A percentile compares a stretch with the other conserved stretches of the same genome.
These are phyloP conservation scores for Aleiodes leptofemur DNA, from an alignment of 2,888 invertebrate species.

Conservation along the genomic window DNA sequence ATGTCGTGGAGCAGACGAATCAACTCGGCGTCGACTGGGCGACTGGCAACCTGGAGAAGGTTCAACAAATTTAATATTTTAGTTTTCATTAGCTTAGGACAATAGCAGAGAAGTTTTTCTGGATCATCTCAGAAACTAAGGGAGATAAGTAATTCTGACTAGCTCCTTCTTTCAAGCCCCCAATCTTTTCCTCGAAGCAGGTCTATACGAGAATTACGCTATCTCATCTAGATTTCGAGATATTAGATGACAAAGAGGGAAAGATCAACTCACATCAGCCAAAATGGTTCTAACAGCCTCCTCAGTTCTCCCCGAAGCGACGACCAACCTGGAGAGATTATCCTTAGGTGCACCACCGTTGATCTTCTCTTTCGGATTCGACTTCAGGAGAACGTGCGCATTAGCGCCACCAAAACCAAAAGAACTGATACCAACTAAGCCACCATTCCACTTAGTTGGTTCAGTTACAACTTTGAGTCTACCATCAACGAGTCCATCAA, in stretches of 20 bases:
- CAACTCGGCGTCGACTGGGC: conserved; percentile 51
- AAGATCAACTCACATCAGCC: conserved; percentile 76
- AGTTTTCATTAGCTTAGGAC: no score
- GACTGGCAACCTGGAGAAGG: conserved; percentile 48
- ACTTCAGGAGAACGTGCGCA: conserved; percentile 83
- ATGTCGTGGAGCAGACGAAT: conserved; percentile 52
- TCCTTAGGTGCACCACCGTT: conserved; percentile 81
- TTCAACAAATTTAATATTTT: not conserved
- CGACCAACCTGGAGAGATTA: conserved; percentile 83
- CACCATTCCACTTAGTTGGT: conserved; percentile 82
- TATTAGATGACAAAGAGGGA: no score
- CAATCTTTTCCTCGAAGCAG: not conserved
- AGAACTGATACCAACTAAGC: conserved; percentile 88
- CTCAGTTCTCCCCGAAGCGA: conserved; percentile 87
- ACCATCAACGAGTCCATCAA: conserved; percentile 80
- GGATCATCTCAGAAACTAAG: no score
- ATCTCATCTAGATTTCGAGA: no score
- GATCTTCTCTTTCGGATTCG: conserved; percentile 79
- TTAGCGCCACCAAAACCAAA: conserved; percentile 97
- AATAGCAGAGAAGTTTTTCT: no score
- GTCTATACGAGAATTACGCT: no score
- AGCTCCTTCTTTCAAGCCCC: not conserved
- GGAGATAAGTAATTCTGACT: not conserved
- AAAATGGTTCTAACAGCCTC: conserved; percentile 83
- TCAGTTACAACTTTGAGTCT: conserved; percentile 85